Base-by-base conservation (phyloP, 1,140 invertebrate genomes). In the Drosophila littoralis region DNA sequence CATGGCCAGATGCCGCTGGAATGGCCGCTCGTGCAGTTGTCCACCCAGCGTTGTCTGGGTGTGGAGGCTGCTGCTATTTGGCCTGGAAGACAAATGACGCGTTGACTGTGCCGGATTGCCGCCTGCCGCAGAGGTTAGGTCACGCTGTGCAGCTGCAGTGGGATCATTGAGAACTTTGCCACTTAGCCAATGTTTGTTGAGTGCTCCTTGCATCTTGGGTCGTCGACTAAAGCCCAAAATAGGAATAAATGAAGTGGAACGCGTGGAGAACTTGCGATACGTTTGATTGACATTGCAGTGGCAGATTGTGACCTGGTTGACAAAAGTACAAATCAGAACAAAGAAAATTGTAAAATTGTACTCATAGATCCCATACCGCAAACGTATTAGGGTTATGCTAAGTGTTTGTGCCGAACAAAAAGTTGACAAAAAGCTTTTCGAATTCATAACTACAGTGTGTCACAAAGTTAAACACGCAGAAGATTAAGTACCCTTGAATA, bases 211-310 rank as follows among this genome's bases (percentile, higher is more conserved):
- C 60, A 86, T 66, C 76, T 92, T 92, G 51, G 83, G 76, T 7
- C 91, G 90, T 12, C 89, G 85, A 66, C 89, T 80, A 61, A 92
- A 92, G 6, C 91, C 89, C 71, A 92, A 77, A 42, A 92, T 92
- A 66, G 91, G 91, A 68, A 92, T 89, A 69, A 93, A 89, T 74
- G 90, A 92, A 61, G 77, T 91, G 61, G 91, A 77, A 69, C 92
- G 89, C 71, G 92, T 91, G 38, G 93, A 92, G 81, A 94, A 94
- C 65, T 93, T 93, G 70, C 94, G 94, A 91, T 96, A 96, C 0
- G 95, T 95, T 88, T 95, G 95, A 92, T 96, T 95, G 60, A 95
- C 94, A 51, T 95, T 94, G 91, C 95, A 96, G 84, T 96, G 95
- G 91, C 95, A 96, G 63, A 95, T 92, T 72, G 91, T 91, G 66